A percentile compares a stretch with the other conserved stretches of the same genome.
phyloP scores from a whole-genome alignment of 2,797 vertebrate genomes.

The Melanotaenia boesemani region DNA sequence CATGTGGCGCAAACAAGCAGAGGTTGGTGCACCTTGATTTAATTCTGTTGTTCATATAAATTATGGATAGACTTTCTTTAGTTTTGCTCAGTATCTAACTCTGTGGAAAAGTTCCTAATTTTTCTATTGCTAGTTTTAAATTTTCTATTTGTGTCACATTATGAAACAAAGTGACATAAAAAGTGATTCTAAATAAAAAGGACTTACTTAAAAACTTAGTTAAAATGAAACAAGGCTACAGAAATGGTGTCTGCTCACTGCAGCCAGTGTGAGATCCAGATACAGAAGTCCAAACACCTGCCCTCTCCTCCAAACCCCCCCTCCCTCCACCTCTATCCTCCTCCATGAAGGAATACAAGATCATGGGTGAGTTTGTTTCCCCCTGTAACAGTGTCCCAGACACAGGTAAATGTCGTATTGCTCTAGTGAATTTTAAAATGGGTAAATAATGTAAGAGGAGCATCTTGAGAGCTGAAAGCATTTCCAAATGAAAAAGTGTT shows the following conservation, averaged over 20 bases:
- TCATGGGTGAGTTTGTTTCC: slow-evolving; percentile 69
- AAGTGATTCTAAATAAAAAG: slow-evolving; percentile 3
- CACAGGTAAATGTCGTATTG: slow-evolving; percentile 64
- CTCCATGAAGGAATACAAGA: slow-evolving; percentile 60
- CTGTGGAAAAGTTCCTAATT: slow-evolving; percentile 20
- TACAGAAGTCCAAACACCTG: slow-evolving; percentile 39
- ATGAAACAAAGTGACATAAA: slow-evolving; percentile 11
- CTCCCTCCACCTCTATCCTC: slow-evolving; percentile 55
- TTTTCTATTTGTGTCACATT: neutral
- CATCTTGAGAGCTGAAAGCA: slow-evolving; percentile 33
- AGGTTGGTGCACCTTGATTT: slow-evolving; percentile 88
- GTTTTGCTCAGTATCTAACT: slow-evolving; percentile 41
- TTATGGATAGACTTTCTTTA: slow-evolving; percentile 42
- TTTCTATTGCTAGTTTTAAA: slow-evolving; percentile 22
- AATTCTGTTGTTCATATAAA: slow-evolving; percentile 44
- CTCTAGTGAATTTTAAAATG: neutral
- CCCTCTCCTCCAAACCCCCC: slow-evolving; percentile 34
- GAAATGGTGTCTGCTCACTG: slow-evolving; percentile 32
- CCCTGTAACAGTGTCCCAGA: slow-evolving; percentile 53
- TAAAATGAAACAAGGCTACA: slow-evolving; percentile 35
- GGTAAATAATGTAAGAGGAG: slow-evolving; percentile 13
- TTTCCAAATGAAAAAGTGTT: slow-evolving; percentile 29
- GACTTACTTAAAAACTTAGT: slow-evolving; percentile 29
- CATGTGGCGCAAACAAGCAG: slow-evolving; percentile 98
- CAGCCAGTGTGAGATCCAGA: slow-evolving; percentile 35